These are phyloP conservation scores for Larimichthys crocea DNA, from an alignment of 2,113 vertebrate species.

Conservation along the genomic window DNA sequence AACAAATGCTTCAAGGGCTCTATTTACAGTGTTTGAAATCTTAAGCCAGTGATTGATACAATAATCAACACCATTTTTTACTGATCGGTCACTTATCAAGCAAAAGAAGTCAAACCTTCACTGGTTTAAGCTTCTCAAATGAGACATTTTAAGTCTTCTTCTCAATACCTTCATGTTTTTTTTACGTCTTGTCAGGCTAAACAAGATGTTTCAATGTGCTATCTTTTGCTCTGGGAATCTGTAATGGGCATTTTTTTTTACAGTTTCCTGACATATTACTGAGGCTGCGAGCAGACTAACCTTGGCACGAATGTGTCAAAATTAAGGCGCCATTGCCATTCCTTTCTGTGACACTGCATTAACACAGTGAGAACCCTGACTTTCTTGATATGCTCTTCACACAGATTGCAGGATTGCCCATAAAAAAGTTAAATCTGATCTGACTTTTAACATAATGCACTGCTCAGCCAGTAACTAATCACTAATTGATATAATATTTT, in stretches of 20 bases:
- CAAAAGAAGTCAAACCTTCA: not conserved
- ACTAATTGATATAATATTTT: not conserved
- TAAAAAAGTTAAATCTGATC: not conserved
- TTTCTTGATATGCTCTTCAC: not conserved
- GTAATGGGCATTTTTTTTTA: conserved; percentile 9
- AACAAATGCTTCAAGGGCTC: not conserved
- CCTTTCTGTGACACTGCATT: conserved; percentile 1
- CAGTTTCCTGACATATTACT: not conserved
- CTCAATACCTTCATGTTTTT: not conserved
- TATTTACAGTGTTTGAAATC: not conserved
- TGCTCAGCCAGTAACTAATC: too few relatives aligned
- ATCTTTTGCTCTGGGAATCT: not conserved
- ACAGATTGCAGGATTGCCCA: not conserved
- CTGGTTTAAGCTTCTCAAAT: not conserved
- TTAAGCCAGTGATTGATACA: too few relatives aligned
- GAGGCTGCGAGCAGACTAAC: not conserved
- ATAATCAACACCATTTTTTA: not conserved
- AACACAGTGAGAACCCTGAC: not conserved
- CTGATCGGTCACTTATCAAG: not conserved
- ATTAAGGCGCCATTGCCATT: not conserved
- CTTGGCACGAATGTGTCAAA: conserved; percentile 1
- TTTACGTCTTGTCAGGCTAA: not conserved
- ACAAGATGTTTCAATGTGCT: not conserved
- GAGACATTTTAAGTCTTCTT: not conserved
- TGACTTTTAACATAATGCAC: not conserved